Evolutionary conservation across 30 jellyfish, hydroid and myxozoan genomes (phyloP), one percentile per base, ranked within the genome.

Genomic region (Catostylus mosaicus): DNA sequence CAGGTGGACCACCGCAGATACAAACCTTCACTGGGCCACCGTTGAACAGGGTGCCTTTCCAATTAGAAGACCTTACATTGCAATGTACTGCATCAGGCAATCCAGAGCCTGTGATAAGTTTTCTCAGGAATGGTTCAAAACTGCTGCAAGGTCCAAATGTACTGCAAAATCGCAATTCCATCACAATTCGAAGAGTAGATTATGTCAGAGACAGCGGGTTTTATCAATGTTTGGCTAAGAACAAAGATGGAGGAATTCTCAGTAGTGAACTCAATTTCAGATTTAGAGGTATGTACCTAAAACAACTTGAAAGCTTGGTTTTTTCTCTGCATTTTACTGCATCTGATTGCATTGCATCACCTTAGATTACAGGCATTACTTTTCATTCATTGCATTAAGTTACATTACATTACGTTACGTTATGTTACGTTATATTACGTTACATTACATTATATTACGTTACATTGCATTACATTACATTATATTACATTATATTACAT

Each of bases 211-310:
- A 87, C 73, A 88, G 77, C 61, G 96, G 96, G 14, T 38, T 56
- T 16, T 87, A 87, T 60, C 89, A 63, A 34, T 87, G 96, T 64
- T 30, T 78, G 46, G 96, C 90, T 16, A 67, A 23, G 63, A 87
- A 77, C 48, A 87, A 59, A 22, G 67, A 77, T 34, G 96, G 91
- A 33, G 84, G 87, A 1, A 72, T 87, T 32, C 82, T 87, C 0
- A 87, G 96, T 56, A 34, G 52, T 22, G 85, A 45, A 32, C 35
- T 87, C 54, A 48, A 38, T 26, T 34, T 87, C 79, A 50, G 59
- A 66, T 57, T 87, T 0, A 71, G 84, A 77, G 96, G 96, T 87
- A 80, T 2, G 35, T 46, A 12, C 12, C 26, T 35, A 10, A 16
- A 18, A 26, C 24, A 26, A 3, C 26, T 61, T 31, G 47, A 45